Base-by-base conservation (phyloP, 2,888 invertebrate species). In the Frankliniella fusca region DNA sequence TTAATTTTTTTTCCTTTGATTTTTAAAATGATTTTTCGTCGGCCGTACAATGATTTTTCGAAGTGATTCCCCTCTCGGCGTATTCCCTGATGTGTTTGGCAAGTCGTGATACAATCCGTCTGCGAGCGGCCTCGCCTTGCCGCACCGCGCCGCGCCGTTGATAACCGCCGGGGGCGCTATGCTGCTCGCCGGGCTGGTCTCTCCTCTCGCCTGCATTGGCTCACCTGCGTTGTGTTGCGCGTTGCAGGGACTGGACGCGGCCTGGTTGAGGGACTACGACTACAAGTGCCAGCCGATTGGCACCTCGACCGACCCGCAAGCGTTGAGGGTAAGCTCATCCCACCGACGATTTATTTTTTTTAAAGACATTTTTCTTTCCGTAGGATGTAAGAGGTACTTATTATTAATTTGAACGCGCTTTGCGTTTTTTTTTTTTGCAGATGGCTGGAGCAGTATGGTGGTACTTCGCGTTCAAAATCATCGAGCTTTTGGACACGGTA, bases 401-500 rank as follows among this genome's bases (percentile, higher is more conserved):
- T n/a, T n/a, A 54, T 5, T 20, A 7, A 15, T 20, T 54, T 20
- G 15, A 54, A 54, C 15, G 20, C 10, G n/a, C n/a, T n/a, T 54
- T 12, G 54, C 20, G 54, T 12, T 54, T 11, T 54, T 11, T 82
- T 12, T 54, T 11, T 54, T 11, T 82, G 18, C 83, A 84, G 84
- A 83, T 84, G 82, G 83, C 83, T 18, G 65, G 80, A 12, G 82
- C 80, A 2, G 83, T 83, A 18, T 84, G 84, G 81, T 80, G 87
- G 87, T 90, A 90, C 85, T 90, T 88, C 85, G 85, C 90, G 65
- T 88, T 89, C 48, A 90, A 90, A 86, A 89, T 90, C 84, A 86
- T 90, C 80, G 90, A 90, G 85, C 87, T 90, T 54, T 85, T 89
- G 20, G 90, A 90, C 85, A 90, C 90, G 48, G 89, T 97, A 85